Evolutionary conservation across 2,888 invertebrate genomes (phyloP).

Genomic region (Leucozona laternaria): DNA sequence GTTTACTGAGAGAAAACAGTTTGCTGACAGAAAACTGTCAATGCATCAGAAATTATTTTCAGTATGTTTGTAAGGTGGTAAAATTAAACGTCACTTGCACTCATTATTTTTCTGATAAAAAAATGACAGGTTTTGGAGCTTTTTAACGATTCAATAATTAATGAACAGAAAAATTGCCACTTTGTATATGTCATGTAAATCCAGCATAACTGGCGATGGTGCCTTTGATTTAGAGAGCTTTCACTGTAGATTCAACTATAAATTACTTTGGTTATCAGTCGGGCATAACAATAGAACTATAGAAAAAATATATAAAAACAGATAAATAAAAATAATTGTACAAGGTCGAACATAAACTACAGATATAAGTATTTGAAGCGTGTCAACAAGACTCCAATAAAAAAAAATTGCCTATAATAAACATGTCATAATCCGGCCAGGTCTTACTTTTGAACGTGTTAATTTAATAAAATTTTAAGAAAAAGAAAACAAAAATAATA

Average conservation of each 20-base stretch:
- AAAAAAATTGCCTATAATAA: background rate
- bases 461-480: background rate
- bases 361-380: background rate
- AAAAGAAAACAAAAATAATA: background rate
- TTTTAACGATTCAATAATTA: too few relatives aligned
- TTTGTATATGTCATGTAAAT: too few relatives aligned
- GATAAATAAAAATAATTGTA: background rate
- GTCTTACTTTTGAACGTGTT: background rate
- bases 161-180: too few relatives aligned
- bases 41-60: too few relatives aligned
- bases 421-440: background rate
- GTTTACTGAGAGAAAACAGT: too few relatives aligned
- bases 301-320: background rate
- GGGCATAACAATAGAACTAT: background rate
- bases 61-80: too few relatives aligned
- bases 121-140: too few relatives aligned
- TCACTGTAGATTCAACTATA: background rate
- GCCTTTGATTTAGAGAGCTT: background rate
- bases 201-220: too few relatives aligned
- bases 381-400: background rate
- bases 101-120: too few relatives aligned
- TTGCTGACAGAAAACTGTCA: too few relatives aligned
- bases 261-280: background rate
- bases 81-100: too few relatives aligned
- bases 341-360: slow-evolving; percentile 2